Evolutionary conservation across 2,113 vertebrate genomes (phyloP), one percentile per base, ranked within the genome.

Genomic region (Scomber scombrus): DNA sequence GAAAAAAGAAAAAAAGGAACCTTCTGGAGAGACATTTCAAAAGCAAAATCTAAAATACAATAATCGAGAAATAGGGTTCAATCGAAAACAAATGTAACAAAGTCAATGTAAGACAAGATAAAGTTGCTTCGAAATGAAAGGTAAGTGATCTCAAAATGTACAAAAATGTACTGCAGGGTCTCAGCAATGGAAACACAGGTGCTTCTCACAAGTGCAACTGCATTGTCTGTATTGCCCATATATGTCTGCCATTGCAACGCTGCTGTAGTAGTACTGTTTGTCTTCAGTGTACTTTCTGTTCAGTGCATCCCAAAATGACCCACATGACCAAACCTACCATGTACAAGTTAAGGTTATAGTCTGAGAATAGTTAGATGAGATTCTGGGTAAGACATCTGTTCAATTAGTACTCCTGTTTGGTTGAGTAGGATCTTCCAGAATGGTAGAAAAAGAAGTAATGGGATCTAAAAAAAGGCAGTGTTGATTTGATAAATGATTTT

Each of bases 401-500:
- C 69, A 79, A 85, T 62, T 67, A 49, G 49, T 73, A 19, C 80
- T 64, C 72, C 54, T 49, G 75, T 85, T 77, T 29, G 74, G 67
- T 50, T 21, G 56, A 74, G 45, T 40, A 45, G 15, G 55, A 78
- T 70, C 73, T 29, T 19, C 21, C 54, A 65, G 71, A 81, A 65
- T 18, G 45, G 75, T 61, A 72, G 62, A 69, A 61, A 50, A 74
- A 49, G 56, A 69, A 83, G 55, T 68, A 88, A 90, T 49, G 51
- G 67, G 16, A 85, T 57, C 61, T 71, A 69, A 68, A 80, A 73
- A 26, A 75, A 84, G 45, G 63, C 51, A 66, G 21, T 56, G 88
- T 67, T 81, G 80, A 91, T 88, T 89, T 90, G 85, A 82, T 78
- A 87, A 87, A 88, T 88, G 21, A 55, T 88, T 87, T 89, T 88